Evolutionary conservation across 2,113 vertebrate species (phyloP).

Genomic region (Dipodomys merriami): DNA sequence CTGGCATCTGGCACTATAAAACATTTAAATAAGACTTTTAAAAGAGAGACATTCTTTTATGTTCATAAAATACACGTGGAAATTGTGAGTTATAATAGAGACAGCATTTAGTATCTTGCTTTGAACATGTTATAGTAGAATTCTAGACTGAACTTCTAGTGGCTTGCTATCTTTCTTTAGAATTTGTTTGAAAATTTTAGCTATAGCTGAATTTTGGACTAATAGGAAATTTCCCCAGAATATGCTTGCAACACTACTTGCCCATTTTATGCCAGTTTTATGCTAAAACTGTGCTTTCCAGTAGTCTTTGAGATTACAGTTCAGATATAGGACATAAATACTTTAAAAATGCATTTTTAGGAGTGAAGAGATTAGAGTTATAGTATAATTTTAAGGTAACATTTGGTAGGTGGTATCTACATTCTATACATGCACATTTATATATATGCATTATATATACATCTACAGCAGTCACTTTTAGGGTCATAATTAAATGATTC

Average conservation of each 20-base stretch:
- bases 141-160: neutral
- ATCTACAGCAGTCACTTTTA: neutral
- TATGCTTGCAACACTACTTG: neutral
- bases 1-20: neutral
- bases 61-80: neutral
- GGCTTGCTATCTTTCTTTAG: neutral
- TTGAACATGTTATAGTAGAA: neutral
- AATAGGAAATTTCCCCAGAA: neutral
- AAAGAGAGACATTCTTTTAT: neutral
- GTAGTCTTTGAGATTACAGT: neutral
- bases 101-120: neutral
- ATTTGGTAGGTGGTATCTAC: neutral
- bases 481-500: neutral
- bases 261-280: neutral
- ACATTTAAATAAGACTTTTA: neutral
- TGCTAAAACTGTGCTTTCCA: neutral
- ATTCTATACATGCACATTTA: too few relatives aligned
- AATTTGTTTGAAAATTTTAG: constrained; percentile 35
- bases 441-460: neutral
- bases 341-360: constrained; percentile 32
- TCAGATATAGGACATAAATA: neutral
- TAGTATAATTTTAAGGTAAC: neutral
- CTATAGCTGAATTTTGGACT: neutral
- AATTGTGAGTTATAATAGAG: neutral
- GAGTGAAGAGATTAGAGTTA: neutral